These are phyloP conservation scores for Chamaetylas fuelleborni DNA, from an alignment of 2,113 vertebrate species.

Conservation along the genomic window DNA sequence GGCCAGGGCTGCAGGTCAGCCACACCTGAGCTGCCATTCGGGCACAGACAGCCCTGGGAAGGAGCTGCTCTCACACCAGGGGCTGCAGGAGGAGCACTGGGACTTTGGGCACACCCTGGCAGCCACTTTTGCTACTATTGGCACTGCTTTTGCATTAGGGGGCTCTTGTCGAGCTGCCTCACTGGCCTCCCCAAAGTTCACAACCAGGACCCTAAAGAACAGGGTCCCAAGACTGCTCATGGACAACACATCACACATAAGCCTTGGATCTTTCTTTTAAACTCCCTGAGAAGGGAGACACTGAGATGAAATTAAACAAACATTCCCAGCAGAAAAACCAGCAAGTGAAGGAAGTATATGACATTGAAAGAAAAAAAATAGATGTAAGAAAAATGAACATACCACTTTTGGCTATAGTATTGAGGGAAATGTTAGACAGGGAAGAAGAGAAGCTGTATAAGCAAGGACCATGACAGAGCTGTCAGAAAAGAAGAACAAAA, in stretches of 20 bases:
- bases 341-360: background rate
- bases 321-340: background rate
- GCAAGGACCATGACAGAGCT: constrained; percentile 83
- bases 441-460: constrained; percentile 85
- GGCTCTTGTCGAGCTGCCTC: background rate
- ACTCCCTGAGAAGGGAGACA: background rate
- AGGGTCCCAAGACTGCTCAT: background rate
- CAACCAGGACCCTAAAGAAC: background rate
- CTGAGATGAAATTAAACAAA: background rate
- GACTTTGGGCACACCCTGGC: background rate
- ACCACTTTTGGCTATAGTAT: constrained; percentile 87
- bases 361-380: constrained; percentile 53
- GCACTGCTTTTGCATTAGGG: background rate
- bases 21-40: rapidly evolving
- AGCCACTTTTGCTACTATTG: background rate
- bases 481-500: constrained; percentile 73
- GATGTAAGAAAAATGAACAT: constrained; percentile 78
- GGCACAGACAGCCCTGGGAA: background rate
- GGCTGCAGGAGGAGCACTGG: background rate
- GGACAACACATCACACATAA: background rate
- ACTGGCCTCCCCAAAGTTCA: background rate
- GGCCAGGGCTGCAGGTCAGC: background rate
- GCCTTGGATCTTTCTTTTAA: no score
- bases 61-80: background rate
- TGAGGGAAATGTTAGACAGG: constrained; percentile 90